These are phyloP conservation scores for Xiphophorus couchianus DNA, from an alignment of 2,113 vertebrate species.

Conservation along the genomic window DNA sequence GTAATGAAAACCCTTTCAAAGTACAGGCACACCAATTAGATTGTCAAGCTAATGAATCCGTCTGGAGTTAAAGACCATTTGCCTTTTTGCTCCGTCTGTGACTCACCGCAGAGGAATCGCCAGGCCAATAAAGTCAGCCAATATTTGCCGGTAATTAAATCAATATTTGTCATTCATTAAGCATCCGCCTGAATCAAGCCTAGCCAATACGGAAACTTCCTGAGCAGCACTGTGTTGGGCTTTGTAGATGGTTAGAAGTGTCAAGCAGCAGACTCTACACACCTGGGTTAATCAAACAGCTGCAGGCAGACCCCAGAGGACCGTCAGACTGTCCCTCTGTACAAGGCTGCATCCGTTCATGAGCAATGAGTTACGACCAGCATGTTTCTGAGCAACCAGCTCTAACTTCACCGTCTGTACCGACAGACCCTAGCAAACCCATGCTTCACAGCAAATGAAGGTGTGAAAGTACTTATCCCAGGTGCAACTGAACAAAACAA, in stretches of 20 bases:
- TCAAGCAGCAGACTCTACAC: neutral
- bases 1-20: no score
- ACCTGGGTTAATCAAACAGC: neutral
- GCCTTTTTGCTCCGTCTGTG: neutral
- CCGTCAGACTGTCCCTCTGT: neutral
- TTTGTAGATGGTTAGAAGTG: neutral
- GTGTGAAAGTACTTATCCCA: neutral
- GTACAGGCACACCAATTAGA: no score
- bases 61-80: no score
- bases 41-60: no score
- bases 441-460: neutral
- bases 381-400: neutral
- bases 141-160: neutral
- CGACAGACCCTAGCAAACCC: neutral
- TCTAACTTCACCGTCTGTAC: neutral
- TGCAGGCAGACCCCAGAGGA: neutral
- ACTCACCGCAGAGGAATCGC: neutral
- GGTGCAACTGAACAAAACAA: neutral
- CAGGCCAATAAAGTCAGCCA: neutral
- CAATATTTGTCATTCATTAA: slow-evolving; percentile 1
- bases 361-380: neutral
- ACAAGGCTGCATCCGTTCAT: neutral
- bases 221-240: neutral
- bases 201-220: neutral
- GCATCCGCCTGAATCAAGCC: neutral